Evolutionary conservation across 1,140 invertebrate genomes (phyloP).

Genomic region (Idris sp.): DNA sequence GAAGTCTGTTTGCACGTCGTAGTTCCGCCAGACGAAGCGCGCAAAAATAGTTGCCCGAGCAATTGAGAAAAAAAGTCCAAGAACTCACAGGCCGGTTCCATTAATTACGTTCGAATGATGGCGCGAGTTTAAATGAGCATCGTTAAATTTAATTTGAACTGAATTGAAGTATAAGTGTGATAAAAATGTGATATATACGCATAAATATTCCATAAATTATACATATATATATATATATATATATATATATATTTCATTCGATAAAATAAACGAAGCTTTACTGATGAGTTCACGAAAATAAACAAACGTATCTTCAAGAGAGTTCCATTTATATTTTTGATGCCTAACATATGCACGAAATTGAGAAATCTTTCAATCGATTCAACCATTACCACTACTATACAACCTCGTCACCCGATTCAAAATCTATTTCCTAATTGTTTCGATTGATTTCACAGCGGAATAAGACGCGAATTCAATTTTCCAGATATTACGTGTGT

Average conservation of each 20-base stretch:
- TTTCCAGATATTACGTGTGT: slow-evolving; percentile 17
- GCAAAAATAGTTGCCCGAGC: slow-evolving; percentile 11
- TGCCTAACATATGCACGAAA: neutral
- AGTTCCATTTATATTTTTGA: too few species aligned
- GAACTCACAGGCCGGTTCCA: neutral
- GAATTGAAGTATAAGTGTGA: neutral
- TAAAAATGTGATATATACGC: neutral
- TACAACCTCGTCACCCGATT: slow-evolving; percentile 16
- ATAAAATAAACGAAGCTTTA: too few species aligned
- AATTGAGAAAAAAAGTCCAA: slow-evolving; percentile 5
- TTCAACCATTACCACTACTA: neutral
- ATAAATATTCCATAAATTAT: too few species aligned
- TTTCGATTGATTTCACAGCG: slow-evolving; percentile 19
- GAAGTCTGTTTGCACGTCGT: slow-evolving; percentile 7
- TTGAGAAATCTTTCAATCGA: neutral
- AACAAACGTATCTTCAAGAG: too few species aligned
- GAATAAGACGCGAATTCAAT: slow-evolving; percentile 23
- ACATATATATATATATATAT: too few species aligned
- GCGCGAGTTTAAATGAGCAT: neutral
- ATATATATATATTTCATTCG: too few species aligned
- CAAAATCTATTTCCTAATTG: slow-evolving; percentile 23
- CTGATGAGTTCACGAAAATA: too few species aligned
- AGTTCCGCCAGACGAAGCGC: slow-evolving; percentile 1
- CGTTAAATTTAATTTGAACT: slow-evolving; percentile 6
- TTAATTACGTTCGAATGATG: slow-evolving; percentile 15